Base-by-base conservation (phyloP, 2,113 vertebrate species). In the Pollachius pollachius region DNA sequence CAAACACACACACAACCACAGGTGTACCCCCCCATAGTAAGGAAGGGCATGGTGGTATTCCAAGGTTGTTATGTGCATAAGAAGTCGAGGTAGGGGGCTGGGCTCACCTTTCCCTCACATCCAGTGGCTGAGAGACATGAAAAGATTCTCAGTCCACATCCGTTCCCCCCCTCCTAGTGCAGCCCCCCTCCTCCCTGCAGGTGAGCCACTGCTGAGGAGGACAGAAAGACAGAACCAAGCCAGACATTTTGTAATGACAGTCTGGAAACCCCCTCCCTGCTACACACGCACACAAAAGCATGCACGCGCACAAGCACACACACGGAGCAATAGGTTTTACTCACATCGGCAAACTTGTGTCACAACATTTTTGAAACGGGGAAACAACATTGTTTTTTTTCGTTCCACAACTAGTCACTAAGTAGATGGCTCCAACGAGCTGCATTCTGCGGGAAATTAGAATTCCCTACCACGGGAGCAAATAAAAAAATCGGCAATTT, bases 111-210 rank as follows among this genome's bases (percentile, higher is more conserved):
- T 81, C 60, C 60, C 15, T 65, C 18, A 18, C 25, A 15, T 64
- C 66, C 66, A 72, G 74, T 71, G 62, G 54, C 27, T 15, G 21
- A 60, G 82, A 88, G 88, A 87, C 85, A 86, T 89, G 74, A 89
- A 87, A 85, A 73, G 34, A 68, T 81, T 85, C 75, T 64, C 6
- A 57, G 83, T 82, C 86, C 75, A 85, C 87, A 85, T 87, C 84
- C 83, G 74, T 77, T 70, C 74, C 52, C 52, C 48, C 63, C 48
- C 70, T 76, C 80, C 30, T 5, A 34, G 30, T 34, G 1, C 30
- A 34, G 4, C 30, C 30, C 30, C 30, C 30, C 5, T 30, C 30
- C 30, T 30, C 62, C 83, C 82, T 82, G 58, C 11, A 67, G 65
- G 65, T 34, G 27, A 64, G 62, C 37, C 4, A n/a, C 37, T 17